Evolutionary conservation across 2,888 invertebrate genomes (phyloP).

Genomic region (Scaptomyza parva): DNA sequence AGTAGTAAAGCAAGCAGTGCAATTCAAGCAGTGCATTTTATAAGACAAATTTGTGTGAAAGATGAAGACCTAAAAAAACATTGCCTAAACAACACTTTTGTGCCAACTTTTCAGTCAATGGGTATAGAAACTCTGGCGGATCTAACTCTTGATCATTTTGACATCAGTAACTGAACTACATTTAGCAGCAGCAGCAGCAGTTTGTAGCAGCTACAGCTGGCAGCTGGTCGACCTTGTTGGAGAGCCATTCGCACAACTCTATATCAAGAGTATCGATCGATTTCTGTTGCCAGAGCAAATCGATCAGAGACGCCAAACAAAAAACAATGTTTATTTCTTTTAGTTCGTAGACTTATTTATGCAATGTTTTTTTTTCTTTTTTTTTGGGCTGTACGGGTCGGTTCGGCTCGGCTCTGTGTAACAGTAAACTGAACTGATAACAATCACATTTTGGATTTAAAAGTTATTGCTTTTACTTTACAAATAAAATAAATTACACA

Average conservation of each 20-base stretch:
- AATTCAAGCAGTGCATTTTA: neutral
- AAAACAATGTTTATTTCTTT: slow-evolving; percentile 39
- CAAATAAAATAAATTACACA: slow-evolving; percentile 68
- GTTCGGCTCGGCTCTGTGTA: slow-evolving; percentile 28
- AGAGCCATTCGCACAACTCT: slow-evolving; percentile 39
- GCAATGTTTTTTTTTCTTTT: slow-evolving; percentile 50
- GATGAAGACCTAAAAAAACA: too few relatives aligned
- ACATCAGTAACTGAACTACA: slow-evolving; percentile 41
- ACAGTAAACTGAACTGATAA: slow-evolving; percentile 67
- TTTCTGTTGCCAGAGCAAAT: slow-evolving; percentile 58
- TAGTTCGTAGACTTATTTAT: slow-evolving; percentile 58
- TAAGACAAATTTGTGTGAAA: too few relatives aligned
- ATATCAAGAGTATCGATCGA: slow-evolving; percentile 63
- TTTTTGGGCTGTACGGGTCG: slow-evolving; percentile 31
- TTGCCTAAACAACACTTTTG: neutral
- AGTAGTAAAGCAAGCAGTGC: too few relatives aligned
- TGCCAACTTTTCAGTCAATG: slow-evolving; percentile 1
- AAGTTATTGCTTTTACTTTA: slow-evolving; percentile 59
- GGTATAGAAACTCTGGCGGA: slow-evolving; percentile 28
- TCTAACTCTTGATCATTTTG: slow-evolving; percentile 26
- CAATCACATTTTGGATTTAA: slow-evolving; percentile 59
- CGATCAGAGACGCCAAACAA: slow-evolving; percentile 63
- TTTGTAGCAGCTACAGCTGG: slow-evolving; percentile 46
- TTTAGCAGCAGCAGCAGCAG: slow-evolving; percentile 37
- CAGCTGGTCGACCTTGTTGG: slow-evolving; percentile 66